Evolutionary conservation across 2,888 invertebrate genomes (phyloP), one percentile per base, ranked within the genome.

Genomic region (Lithophane semibrunnea): DNA sequence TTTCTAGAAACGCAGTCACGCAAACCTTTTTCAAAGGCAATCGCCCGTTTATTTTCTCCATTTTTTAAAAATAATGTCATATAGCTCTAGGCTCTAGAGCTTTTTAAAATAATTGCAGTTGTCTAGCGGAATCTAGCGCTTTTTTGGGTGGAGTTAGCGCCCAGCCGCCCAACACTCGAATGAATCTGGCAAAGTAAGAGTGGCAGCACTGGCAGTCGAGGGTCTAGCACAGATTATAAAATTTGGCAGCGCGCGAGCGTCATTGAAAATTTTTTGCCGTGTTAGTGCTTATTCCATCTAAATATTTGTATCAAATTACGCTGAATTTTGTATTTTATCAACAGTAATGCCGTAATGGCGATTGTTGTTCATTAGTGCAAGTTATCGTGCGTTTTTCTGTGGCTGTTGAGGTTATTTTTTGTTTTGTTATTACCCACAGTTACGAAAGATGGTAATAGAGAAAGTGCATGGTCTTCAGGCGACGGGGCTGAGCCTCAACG

Each of bases 391-490:
- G 5, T 73, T 77, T 74, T 44, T 70, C 52, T 78, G 74, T 44
- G 44, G 16, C 37, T 71, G 54, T 73, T 71, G 56, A 80, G 71
- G 80, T 87, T 83, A 80, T 71, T 42, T 68, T 82, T 72, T 64
- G 44, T 83, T 84, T 86, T 85, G 68, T 29, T 67, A 54, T 47
- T 70, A 75, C 80, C 81, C 75, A 69, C 75, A 69, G 52, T 61
- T 75, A 77, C 29, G 52, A 67, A 79, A 89, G 77, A 95, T 94
- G 94, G 91, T 93, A 74, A 93, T 96, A 78, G 94, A 96, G 78
- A 94, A 94, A 90, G 90, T 96, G 68, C 93, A 94, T 79, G 95
- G 95, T 79, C 93, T 97, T 54, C 95, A 95, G 73, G 93, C 97
- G 21, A 97, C 97, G 18, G 87, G 86, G 58, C 79, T 96, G 77